Conservation (phyloP, 2,888 invertebrate genomes). For the Melangyna quadrimaculata region DNA sequence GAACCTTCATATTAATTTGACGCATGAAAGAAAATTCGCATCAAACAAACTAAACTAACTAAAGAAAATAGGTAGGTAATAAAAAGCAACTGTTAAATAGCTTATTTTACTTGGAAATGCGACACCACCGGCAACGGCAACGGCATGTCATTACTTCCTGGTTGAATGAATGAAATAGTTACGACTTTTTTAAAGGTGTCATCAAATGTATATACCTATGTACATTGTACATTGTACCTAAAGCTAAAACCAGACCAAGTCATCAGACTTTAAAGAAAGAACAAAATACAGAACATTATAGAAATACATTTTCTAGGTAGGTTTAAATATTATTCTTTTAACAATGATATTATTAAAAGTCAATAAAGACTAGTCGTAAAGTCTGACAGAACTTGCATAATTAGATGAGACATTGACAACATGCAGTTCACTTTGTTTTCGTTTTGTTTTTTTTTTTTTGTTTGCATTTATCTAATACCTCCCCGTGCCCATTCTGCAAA, state of each 20-base stretch:
- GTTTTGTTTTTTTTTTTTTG: too few relatives aligned
- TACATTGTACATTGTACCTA: too few relatives aligned
- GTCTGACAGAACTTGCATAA: not conserved
- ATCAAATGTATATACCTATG: slow-evolving; percentile 38
- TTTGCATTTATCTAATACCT: not conserved
- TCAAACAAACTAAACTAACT: not conserved
- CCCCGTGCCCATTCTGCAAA: not conserved
- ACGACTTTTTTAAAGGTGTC: slow-evolving; percentile 38
- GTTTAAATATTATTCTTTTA: not conserved
- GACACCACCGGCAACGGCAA: slow-evolving; percentile 5
- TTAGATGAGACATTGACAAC: slow-evolving; percentile 29
- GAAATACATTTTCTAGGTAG: too few relatives aligned
- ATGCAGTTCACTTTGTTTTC: not conserved
- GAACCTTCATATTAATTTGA: not conserved
- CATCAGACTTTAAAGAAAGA: not conserved
- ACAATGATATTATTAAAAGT: slow-evolving; percentile 1
- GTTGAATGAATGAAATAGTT: slow-evolving; percentile 57
- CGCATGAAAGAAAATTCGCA: slow-evolving; percentile 21
- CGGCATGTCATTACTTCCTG: slow-evolving; percentile 54
- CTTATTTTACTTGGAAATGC: slow-evolving; percentile 51
- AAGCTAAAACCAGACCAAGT: not conserved
- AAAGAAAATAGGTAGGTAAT: slow-evolving; percentile 20
- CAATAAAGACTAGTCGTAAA: slow-evolving; percentile 16
- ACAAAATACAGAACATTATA: not conserved
- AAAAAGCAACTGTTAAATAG: slow-evolving; percentile 38